Conservation (phyloP, 2,888 invertebrate species). For the Acanthacorydalis orientalis region DNA sequence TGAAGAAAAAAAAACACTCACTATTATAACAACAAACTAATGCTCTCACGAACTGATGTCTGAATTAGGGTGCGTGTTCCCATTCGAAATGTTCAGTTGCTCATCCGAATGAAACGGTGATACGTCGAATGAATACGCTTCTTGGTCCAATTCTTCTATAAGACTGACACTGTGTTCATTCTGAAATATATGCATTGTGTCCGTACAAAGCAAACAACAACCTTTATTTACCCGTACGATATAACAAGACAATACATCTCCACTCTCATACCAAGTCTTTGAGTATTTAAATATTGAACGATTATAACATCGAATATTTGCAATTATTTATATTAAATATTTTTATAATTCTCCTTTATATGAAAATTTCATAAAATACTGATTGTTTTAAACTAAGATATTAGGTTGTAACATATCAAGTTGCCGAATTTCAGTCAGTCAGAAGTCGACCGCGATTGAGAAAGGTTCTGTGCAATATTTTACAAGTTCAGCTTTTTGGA, state of each 20-base stretch:
- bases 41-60: not conserved
- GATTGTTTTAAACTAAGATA: too few relatives aligned
- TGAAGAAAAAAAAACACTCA: not conserved
- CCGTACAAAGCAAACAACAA: too few relatives aligned
- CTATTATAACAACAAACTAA: not conserved
- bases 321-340: not conserved
- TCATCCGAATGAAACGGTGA: too few relatives aligned
- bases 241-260: too few relatives aligned
- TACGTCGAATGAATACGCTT: constrained; percentile 4
- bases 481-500: too few relatives aligned
- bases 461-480: too few relatives aligned
- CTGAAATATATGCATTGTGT: constrained; percentile 14
- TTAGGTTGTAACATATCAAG: too few relatives aligned
- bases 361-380: too few relatives aligned
- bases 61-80: constrained; percentile 1
- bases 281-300: not conserved
- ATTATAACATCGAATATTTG: not conserved
- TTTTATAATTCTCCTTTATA: not conserved
- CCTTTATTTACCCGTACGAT: too few relatives aligned
- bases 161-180: constrained; percentile 23
- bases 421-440: too few relatives aligned
- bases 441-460: too few relatives aligned
- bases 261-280: too few relatives aligned
- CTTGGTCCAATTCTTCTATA: constrained; percentile 16
- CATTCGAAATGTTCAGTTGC: not conserved